A percentile compares a stretch with the other conserved stretches of the same genome.
Evolutionary conservation across 2,113 vertebrate species (phyloP).

Genomic region (Hiodon alosoides): DNA sequence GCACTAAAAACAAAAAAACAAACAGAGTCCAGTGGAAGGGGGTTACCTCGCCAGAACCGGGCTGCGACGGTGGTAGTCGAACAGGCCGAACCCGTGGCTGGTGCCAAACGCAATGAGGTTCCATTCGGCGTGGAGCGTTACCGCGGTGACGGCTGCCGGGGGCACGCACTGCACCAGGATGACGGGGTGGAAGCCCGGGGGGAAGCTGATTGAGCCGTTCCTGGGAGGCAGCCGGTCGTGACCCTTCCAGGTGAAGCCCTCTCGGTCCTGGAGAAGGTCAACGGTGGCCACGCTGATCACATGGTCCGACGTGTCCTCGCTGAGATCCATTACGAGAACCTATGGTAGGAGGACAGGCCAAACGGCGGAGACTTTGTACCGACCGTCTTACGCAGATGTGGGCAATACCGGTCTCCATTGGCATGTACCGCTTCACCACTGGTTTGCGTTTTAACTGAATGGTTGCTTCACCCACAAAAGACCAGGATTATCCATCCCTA

Average conservation of each 20-base stretch:
- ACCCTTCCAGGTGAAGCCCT: constrained; percentile 98
- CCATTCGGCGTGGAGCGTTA: constrained; percentile 91
- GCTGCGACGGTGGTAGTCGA: constrained; percentile 84
- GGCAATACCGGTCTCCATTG: too few relatives aligned
- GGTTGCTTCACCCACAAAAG: too few relatives aligned
- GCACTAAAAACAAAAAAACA: too few relatives aligned
- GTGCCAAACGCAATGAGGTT: constrained; percentile 92
- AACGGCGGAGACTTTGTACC: neutral
- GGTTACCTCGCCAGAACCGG: constrained; percentile 83
- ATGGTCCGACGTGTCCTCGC: constrained; percentile 74
- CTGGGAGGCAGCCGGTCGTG: constrained; percentile 82
- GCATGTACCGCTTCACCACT: too few relatives aligned
- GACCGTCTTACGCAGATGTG: too few relatives aligned
- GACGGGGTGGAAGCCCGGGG: constrained; percentile 82
- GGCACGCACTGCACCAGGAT: constrained; percentile 87
- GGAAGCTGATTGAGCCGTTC: constrained; percentile 68
- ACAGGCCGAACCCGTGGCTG: constrained; percentile 92
- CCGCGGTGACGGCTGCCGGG: constrained; percentile 79
- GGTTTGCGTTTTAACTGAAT: too few relatives aligned
- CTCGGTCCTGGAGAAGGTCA: constrained; percentile 88
- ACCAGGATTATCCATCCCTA: too few relatives aligned
- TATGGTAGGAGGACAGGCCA: constrained; percentile 35
- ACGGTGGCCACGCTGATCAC: constrained; percentile 72
- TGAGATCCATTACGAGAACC: constrained; percentile 88
- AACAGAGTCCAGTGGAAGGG: too few relatives aligned